Conservation (phyloP, 1,140 invertebrate genomes). For the Achroia grisella region DNA sequence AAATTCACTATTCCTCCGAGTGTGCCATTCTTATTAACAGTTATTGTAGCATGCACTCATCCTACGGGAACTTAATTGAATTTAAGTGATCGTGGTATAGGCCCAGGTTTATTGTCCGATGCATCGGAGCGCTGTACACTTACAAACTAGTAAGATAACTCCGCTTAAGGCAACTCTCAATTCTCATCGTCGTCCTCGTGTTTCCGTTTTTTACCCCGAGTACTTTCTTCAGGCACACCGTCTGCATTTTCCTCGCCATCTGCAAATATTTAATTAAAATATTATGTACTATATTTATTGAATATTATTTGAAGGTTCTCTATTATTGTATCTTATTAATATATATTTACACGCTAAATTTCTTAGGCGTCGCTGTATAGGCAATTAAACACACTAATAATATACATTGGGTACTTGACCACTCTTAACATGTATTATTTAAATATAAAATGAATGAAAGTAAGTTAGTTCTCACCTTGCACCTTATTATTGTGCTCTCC, state of each 20-base stretch:
- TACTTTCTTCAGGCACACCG: slow-evolving; percentile 63
- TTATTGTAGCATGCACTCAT: neutral
- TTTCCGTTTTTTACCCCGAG: slow-evolving; percentile 73
- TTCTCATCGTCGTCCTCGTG: slow-evolving; percentile 69
- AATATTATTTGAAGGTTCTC: neutral
- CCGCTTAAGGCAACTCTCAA: slow-evolving; percentile 67
- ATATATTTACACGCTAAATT: too few relatives aligned
- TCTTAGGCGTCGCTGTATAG: too few relatives aligned
- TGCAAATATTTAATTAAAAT: slow-evolving; percentile 13
- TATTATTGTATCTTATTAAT: too few relatives aligned
- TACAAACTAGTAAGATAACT: slow-evolving; percentile 67
- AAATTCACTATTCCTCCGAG: too few relatives aligned
- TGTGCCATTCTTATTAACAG: neutral
- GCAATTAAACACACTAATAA: too few relatives aligned
- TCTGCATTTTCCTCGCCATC: slow-evolving; percentile 50
- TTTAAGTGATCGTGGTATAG: neutral
- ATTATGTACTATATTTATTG: neutral
- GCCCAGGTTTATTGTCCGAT: slow-evolving; percentile 62
- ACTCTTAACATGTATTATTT: too few relatives aligned
- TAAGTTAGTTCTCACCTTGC: slow-evolving; percentile 26
- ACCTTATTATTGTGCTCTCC: slow-evolving; percentile 40
- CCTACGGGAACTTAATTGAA: neutral
- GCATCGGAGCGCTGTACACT: slow-evolving; percentile 67
- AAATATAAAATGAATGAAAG: neutral
- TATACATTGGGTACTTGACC: too few relatives aligned